Conservation (phyloP, 1,140 invertebrate genomes). For the Riptortus pedestris region DNA sequence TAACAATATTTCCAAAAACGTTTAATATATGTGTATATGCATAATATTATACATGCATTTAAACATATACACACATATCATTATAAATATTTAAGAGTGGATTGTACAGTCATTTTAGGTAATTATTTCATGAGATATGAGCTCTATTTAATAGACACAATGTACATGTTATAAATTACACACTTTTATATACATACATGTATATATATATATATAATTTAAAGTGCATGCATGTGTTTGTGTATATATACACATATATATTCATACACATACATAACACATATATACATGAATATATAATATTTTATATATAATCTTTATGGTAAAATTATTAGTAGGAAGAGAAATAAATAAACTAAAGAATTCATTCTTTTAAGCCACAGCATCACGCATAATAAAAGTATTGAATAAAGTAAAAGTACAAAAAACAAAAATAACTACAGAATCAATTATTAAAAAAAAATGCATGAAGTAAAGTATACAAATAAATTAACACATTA, state of each 20-base stretch:
- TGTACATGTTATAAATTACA: too few relatives aligned
- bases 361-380: conserved; percentile 10
- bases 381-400: too few relatives aligned
- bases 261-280: too few relatives aligned
- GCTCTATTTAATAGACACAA: conserved; percentile 22
- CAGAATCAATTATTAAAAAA: neutral
- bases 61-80: conserved; percentile 21
- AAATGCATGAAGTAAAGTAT: neutral
- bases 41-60: conserved; percentile 8
- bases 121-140: conserved; percentile 21
- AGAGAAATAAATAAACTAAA: neutral
- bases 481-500: too few relatives aligned
- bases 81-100: conserved; percentile 21
- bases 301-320: too few relatives aligned
- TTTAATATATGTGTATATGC: conserved; percentile 25
- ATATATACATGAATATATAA: too few relatives aligned
- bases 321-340: neutral
- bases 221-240: too few relatives aligned
- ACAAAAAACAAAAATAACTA: too few relatives aligned
- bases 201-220: conserved; percentile 16
- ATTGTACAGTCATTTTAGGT: conserved; percentile 27
- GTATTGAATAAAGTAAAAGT: too few relatives aligned
- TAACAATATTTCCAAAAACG: conserved; percentile 29
- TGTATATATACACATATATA: too few relatives aligned
- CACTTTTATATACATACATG: conserved; percentile 11